phyloP scores from a whole-genome alignment of 2,113 vertebrate genomes.

The Isichthys henryi region DNA sequence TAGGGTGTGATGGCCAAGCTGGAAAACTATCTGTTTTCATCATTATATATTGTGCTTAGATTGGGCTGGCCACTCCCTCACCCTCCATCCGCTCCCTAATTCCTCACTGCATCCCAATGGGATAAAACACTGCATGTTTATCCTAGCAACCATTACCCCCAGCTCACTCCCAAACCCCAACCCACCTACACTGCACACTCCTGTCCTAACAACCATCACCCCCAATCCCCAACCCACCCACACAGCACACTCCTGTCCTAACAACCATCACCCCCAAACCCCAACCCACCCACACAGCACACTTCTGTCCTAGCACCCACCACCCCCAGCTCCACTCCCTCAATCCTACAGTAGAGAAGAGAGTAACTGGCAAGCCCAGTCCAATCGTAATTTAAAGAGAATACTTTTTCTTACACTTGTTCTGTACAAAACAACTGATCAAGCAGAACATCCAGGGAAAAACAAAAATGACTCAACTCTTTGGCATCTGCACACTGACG shows the following conservation, averaged over 20 bases:
- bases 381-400: not conserved
- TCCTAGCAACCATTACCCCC: not conserved
- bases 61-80: not conserved
- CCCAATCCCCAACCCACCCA: not conserved
- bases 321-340: not conserved
- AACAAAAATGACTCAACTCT: not conserved
- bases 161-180: not conserved
- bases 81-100: not conserved
- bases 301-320: too few species aligned
- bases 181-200: not conserved
- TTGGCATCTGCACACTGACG: not conserved
- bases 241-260: not conserved
- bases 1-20: not conserved
- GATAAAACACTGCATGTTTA: not conserved
- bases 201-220: not conserved
- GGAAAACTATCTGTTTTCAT: not conserved
- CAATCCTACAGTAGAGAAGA: not conserved
- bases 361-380: not conserved
- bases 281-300: not conserved
- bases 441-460: not conserved
- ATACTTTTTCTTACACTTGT: not conserved
- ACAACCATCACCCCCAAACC: not conserved
- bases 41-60: not conserved
- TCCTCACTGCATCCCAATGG: not conserved
- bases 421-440: not conserved